Percentiles rank a stretch among this genome's conserved stretches.
Conservation (phyloP, 2,797 vertebrate species). For the Enteromius anoplus region DNA sequence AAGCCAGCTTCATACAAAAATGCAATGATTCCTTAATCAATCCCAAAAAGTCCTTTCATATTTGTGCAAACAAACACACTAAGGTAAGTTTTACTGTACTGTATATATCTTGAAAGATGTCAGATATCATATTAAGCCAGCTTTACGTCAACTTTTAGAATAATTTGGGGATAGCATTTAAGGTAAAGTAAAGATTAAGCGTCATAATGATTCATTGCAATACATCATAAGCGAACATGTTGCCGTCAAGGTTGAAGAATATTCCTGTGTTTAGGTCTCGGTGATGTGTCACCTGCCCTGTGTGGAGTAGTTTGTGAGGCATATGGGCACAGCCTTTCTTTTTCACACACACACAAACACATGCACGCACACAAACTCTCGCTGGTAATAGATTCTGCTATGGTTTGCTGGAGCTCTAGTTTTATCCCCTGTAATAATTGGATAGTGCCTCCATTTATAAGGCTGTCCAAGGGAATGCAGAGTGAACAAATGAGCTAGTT, state of each 20-base stretch:
- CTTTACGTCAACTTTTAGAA: not conserved
- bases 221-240: slow-evolving; percentile 9
- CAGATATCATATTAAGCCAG: not conserved
- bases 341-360: slow-evolving; percentile 29
- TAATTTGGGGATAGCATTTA: slow-evolving; percentile 12
- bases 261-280: slow-evolving; percentile 18
- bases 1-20: slow-evolving; percentile 48
- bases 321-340: slow-evolving; percentile 29
- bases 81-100: not conserved
- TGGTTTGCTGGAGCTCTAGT: slow-evolving; percentile 54
- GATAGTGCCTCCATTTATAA: slow-evolving; percentile 66
- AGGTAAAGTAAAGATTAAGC: slow-evolving; percentile 32
- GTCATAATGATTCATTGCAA: slow-evolving; percentile 27
- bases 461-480: slow-evolving; percentile 64
- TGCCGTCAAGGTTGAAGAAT: slow-evolving; percentile 6
- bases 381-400: slow-evolving; percentile 61
- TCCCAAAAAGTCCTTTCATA: slow-evolving; percentile 25
- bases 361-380: slow-evolving; percentile 46
- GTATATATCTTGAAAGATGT: not conserved
- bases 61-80: slow-evolving; percentile 36
- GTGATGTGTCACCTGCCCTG: slow-evolving; percentile 36
- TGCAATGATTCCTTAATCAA: slow-evolving; percentile 20
- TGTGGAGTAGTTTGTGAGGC: slow-evolving; percentile 28
- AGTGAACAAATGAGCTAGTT: slow-evolving; percentile 72
- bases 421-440: slow-evolving; percentile 67